Conservation (phyloP, 1,140 invertebrate species). For the Macrobrachium rosenbergii region DNA sequence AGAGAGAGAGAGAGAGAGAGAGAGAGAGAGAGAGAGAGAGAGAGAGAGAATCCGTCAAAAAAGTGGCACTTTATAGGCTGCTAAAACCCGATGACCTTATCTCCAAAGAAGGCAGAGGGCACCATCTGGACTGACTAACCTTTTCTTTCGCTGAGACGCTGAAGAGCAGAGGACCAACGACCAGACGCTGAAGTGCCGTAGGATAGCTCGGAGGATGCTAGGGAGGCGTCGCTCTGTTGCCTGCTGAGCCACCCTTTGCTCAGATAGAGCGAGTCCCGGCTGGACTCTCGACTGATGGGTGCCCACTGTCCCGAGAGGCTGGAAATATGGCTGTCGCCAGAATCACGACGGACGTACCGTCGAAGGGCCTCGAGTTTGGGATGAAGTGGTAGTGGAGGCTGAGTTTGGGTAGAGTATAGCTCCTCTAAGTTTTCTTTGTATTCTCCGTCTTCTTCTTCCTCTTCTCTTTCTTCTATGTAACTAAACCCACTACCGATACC, state of each 20-base stretch:
- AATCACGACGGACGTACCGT: slow-evolving; percentile 4
- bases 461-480: neutral
- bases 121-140: slow-evolving; percentile 8
- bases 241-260: slow-evolving; percentile 18
- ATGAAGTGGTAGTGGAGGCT: neutral
- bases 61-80: too few species aligned
- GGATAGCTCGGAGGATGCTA: slow-evolving; percentile 22
- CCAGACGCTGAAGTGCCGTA: slow-evolving; percentile 8
- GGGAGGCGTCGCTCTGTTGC: slow-evolving; percentile 9
- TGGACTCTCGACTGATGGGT: slow-evolving; percentile 5
- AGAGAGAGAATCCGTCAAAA: too few species aligned
- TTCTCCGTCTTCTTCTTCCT: neutral
- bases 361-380: neutral
- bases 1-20: too few species aligned
- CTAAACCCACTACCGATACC: neutral
- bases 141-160: slow-evolving; percentile 16
- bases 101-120: too few species aligned
- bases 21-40: too few species aligned
- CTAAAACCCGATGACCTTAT: too few species aligned
- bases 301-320: neutral
- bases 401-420: neutral
- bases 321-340: slow-evolving; percentile 9
- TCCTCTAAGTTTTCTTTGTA: neutral
- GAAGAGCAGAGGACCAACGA: slow-evolving; percentile 27
- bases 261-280: neutral